Percentiles rank a stretch among this genome's conserved stretches.
Evolutionary conservation across 2,797 vertebrate species (phyloP).

Genomic region (Acomys russatus): DNA sequence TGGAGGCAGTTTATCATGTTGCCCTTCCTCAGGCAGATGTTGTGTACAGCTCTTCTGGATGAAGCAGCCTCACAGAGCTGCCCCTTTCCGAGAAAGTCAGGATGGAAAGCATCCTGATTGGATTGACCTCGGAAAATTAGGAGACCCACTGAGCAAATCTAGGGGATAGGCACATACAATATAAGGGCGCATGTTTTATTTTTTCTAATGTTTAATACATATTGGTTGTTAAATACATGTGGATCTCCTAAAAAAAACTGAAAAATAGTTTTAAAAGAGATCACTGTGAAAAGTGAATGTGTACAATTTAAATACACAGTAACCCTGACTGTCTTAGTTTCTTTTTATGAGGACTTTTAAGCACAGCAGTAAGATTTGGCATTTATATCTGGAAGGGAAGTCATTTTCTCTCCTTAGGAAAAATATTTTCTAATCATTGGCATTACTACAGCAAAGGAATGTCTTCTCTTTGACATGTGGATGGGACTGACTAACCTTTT

Average conservation of each 20-base stretch:
- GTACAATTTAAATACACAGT: neutral
- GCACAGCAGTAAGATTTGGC: neutral
- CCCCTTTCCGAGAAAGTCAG: constrained; percentile 9
- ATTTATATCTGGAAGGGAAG: neutral
- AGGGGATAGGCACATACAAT: constrained; percentile 9
- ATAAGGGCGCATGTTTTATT: neutral
- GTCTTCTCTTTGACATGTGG: constrained; percentile 10
- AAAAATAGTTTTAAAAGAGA: constrained; percentile 8
- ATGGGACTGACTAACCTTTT: neutral
- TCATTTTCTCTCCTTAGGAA: neutral
- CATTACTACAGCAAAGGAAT: constrained; percentile 40
- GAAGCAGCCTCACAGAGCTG: neutral
- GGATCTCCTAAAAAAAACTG: neutral
- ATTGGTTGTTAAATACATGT: constrained; percentile 29
- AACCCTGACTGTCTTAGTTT: neutral
- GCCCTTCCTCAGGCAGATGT: neutral
- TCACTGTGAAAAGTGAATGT: neutral
- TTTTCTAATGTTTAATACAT: neutral
- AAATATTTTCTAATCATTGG: neutral
- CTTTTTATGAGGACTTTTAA: constrained; percentile 25
- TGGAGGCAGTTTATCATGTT: neutral
- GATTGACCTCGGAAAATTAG: constrained; percentile 4
- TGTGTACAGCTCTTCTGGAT: neutral
- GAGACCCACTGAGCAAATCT: constrained; percentile 17
- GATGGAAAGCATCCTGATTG: neutral